Conservation (phyloP, 2,888 invertebrate species). For the Cactoblastis cactorum region DNA sequence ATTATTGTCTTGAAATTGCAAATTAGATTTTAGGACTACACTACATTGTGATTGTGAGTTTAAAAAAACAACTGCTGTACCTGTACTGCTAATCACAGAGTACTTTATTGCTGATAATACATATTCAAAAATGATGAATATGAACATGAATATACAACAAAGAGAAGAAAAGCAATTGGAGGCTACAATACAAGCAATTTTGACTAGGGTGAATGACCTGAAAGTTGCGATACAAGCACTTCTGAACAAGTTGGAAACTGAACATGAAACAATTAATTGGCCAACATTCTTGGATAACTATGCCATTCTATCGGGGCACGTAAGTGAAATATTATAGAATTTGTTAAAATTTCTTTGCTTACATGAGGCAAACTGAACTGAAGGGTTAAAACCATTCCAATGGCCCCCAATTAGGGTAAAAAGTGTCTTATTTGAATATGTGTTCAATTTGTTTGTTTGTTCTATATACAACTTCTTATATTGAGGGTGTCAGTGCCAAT, state of each 20-base stretch:
- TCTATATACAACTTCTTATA: no score
- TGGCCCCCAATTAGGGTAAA: not conserved
- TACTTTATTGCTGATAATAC: not conserved
- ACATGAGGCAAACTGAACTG: no score
- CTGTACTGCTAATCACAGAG: not conserved
- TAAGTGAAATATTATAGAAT: slow-evolving; percentile 58
- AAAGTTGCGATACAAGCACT: slow-evolving; percentile 91
- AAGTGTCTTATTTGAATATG: no score
- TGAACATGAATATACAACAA: slow-evolving; percentile 70
- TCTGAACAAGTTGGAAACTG: slow-evolving; percentile 93
- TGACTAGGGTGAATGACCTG: slow-evolving; percentile 92
- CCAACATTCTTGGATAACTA: slow-evolving; percentile 96
- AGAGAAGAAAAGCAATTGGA: slow-evolving; percentile 96
- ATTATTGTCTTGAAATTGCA: no score
- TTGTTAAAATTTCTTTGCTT: not conserved
- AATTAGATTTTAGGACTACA: no score
- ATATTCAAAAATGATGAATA: slow-evolving; percentile 9
- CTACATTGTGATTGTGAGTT: no score
- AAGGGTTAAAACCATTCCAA: not conserved
- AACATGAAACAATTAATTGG: slow-evolving; percentile 95
- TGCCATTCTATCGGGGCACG: slow-evolving; percentile 95
- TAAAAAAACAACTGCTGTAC: not conserved
- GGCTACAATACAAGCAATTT: slow-evolving; percentile 89
- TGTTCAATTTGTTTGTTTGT: no score
- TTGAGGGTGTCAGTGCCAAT: no score